Evolutionary conservation across 1,140 invertebrate species (phyloP).

Genomic region (Lordiphosa mommai): DNA sequence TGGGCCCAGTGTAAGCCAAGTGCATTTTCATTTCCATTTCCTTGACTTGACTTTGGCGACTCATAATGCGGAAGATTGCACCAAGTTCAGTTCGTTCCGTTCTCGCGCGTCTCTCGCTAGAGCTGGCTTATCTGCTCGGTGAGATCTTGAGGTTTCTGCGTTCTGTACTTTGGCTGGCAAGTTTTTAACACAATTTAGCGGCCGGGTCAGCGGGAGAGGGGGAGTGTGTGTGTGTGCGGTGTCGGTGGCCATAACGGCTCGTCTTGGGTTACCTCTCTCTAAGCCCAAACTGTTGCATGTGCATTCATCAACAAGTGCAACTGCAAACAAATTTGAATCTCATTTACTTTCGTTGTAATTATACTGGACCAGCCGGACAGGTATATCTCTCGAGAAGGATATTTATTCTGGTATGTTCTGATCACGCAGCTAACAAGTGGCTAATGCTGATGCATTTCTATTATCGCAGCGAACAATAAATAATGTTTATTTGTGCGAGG

Average conservation of each 20-base stretch:
- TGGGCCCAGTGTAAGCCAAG: constrained; percentile 50
- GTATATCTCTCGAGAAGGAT: background rate
- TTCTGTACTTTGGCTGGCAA: constrained; percentile 64
- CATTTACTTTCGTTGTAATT: constrained; percentile 59
- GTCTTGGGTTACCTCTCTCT: constrained; percentile 45
- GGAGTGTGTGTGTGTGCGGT: constrained; percentile 1
- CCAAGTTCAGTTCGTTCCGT: constrained; percentile 47
- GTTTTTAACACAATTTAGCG: constrained; percentile 76
- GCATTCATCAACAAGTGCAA: constrained; percentile 39
- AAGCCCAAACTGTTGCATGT: constrained; percentile 15
- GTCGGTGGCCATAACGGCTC: constrained; percentile 40
- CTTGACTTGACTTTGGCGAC: constrained; percentile 36
- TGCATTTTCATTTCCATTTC: constrained; percentile 64
- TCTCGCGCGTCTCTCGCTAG: constrained; percentile 15
- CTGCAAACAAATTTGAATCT: constrained; percentile 57
- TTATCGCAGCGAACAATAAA: constrained; percentile 4
- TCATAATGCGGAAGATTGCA: constrained; percentile 78
- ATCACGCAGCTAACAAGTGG: no score
- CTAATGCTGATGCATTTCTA: no score
- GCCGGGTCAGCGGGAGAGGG: background rate
- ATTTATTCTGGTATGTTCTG: no score
- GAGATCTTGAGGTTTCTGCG: constrained; percentile 74
- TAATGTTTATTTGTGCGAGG: no score
- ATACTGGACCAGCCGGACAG: constrained; percentile 5
- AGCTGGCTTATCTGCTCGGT: constrained; percentile 50